Conservation (phyloP, 2,797 vertebrate species). For the Cheirogaleus major region DNA sequence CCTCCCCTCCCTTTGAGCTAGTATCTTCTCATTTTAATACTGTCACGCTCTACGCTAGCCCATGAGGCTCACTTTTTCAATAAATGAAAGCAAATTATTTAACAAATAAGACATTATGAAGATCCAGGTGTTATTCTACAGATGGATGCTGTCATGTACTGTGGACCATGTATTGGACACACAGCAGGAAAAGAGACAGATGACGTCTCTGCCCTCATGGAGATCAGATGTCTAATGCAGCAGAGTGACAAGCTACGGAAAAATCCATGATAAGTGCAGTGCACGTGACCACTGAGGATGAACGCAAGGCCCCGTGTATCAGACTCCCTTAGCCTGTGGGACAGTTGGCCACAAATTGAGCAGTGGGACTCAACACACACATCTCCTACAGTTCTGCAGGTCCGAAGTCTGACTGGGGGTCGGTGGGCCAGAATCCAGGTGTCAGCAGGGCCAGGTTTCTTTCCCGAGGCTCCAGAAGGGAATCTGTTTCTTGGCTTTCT, state of each 20-base stretch:
- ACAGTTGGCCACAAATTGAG: fast-evolving
- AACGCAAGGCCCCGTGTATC: neutral
- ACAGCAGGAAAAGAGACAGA: fast-evolving
- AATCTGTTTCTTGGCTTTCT: neutral
- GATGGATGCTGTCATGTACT: fast-evolving
- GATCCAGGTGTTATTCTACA: too few species aligned
- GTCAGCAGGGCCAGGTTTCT: neutral
- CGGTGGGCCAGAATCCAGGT: too few species aligned
- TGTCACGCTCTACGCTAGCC: neutral
- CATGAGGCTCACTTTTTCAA: neutral
- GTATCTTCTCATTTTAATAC: neutral
- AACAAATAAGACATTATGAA: neutral
- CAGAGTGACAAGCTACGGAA: fast-evolving
- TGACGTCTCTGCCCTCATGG: neutral
- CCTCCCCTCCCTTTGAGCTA: neutral
- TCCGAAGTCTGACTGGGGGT: too few species aligned
- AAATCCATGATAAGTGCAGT: fast-evolving
- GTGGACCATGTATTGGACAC: fast-evolving
- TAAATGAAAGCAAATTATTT: neutral
- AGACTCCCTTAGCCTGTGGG: fast-evolving
- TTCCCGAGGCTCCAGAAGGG: neutral
- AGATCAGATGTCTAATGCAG: neutral
- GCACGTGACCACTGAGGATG: fast-evolving
- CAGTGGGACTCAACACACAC: fast-evolving
- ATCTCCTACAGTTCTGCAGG: neutral